Evolutionary conservation across 64 coral and sea anemone species (phyloP), one percentile per base, ranked within the genome.

Genomic region (Stichodactyla helianthus): DNA sequence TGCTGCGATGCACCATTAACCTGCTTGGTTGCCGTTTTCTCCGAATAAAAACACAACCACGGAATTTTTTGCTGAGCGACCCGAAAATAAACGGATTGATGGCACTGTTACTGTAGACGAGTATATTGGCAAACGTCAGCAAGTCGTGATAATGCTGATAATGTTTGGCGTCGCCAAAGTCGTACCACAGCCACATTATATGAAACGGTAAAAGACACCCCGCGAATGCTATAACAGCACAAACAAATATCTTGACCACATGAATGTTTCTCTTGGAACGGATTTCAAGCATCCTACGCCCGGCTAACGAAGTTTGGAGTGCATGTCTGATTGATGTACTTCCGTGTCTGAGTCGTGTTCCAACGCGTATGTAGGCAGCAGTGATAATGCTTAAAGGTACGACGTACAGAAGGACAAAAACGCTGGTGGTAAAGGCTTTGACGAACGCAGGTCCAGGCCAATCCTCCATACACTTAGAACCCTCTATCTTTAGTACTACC

Each of bases 71-170:
- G 51, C 89, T 77, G 22, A 90, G 56, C 17, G 89, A 82, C 5
- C 92, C 87, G 35, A 93, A 93, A 53, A 93, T 93, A n/a, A 86
- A 93, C 0, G 92, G 92, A 82, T 93, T 86, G 4, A 89, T 79
- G n/a, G 82, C 87, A 35, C 92, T 93, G 23, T 93, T 93, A 0
- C 86, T 71, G 22, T 93, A 93, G 12, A 82, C 83, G 31, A 93
- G 77, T 14, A 93, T 88, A 51, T 93, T 86, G 11, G 87, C 87
- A 20, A 93, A 93, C 12, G 83, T 93, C 13, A 86, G 25, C 26
- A 89, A 50, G 25, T 84, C 63, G n/a, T 86, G 14, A 17, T 84
- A 85, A 77, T 91, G 64, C 53, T 82, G 26, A 51, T 74, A 84
- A 14, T 86, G 11, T 10, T 74, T 83, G 4, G 56, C 83, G 16